Conservation (phyloP, 2,113 vertebrate species). For the Neolamprologus modestus region DNA sequence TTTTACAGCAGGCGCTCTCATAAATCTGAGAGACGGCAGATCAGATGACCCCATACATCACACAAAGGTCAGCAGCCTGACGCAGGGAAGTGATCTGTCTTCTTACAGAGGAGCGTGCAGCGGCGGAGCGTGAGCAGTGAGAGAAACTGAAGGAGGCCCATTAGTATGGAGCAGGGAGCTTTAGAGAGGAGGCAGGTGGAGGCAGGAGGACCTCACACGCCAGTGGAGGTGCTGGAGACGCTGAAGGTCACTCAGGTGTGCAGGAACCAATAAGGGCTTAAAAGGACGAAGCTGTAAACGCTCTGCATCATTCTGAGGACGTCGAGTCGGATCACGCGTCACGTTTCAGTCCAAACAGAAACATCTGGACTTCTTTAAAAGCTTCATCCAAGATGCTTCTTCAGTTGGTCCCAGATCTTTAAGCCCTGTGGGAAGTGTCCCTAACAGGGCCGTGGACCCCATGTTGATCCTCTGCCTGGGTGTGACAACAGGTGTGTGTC, state of each 20-base stretch:
- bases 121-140: neutral
- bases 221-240: neutral
- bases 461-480: neutral
- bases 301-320: neutral
- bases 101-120: neutral
- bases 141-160: neutral
- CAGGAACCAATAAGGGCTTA: neutral
- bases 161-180: constrained; percentile 22
- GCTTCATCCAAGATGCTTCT: neutral
- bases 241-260: neutral
- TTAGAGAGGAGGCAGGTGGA: neutral
- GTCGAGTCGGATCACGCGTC: neutral
- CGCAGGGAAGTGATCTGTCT: neutral
- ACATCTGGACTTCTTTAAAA: neutral
- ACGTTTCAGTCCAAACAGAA: neutral
- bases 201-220: neutral
- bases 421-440: neutral
- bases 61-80: neutral
- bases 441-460: neutral
- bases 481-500: neutral
- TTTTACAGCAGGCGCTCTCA: neutral
- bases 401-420: neutral
- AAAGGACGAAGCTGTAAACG: neutral
- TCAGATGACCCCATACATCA: constrained; percentile 32
- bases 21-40: constrained; percentile 2